Percentiles rank a stretch among this genome's conserved stretches.
These are phyloP conservation scores for Stenodema calcarata DNA, from an alignment of 2,888 invertebrate species.

Conservation along the genomic window DNA sequence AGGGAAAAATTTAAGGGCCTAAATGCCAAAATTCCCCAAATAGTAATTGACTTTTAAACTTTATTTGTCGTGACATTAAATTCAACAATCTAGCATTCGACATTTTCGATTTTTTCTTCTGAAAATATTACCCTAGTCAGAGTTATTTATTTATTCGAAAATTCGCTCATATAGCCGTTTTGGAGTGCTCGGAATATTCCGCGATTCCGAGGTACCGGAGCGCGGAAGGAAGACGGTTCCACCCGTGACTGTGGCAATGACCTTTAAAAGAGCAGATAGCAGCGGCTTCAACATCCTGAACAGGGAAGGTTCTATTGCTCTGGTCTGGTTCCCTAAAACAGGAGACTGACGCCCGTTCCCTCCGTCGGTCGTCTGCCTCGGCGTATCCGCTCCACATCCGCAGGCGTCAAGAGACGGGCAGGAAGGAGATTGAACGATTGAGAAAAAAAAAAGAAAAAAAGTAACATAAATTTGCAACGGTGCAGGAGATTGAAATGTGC, in stretches of 20 bases:
- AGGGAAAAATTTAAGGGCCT: too few relatives aligned
- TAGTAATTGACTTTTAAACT: too few relatives aligned
- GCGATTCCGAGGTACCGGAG: conserved; percentile 4
- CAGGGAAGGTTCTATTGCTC: conserved; percentile 1
- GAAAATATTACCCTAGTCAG: too few relatives aligned
- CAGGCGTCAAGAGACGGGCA: background rate
- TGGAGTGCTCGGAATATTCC: background rate
- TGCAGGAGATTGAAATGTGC: too few relatives aligned
- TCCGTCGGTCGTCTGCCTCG: background rate
- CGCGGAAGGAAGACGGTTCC: conserved; percentile 3
- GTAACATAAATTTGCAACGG: too few relatives aligned
- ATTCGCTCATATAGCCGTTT: too few relatives aligned
- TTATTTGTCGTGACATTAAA: too few relatives aligned
- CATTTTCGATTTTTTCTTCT: too few relatives aligned
- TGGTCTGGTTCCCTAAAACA: conserved; percentile 2
- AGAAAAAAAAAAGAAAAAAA: too few relatives aligned
- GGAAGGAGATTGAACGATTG: background rate
- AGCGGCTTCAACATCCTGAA: background rate
- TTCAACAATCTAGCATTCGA: too few relatives aligned
- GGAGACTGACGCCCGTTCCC: background rate
- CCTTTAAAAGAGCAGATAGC: conserved; percentile 9
- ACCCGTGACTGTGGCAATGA: conserved; percentile 44
- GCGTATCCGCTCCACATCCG: background rate
- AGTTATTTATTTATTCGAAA: too few relatives aligned
- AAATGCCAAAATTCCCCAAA: too few relatives aligned